Evolutionary conservation across 2,797 vertebrate genomes (phyloP), one percentile per base, ranked within the genome.

Genomic region (Scleropages formosus): DNA sequence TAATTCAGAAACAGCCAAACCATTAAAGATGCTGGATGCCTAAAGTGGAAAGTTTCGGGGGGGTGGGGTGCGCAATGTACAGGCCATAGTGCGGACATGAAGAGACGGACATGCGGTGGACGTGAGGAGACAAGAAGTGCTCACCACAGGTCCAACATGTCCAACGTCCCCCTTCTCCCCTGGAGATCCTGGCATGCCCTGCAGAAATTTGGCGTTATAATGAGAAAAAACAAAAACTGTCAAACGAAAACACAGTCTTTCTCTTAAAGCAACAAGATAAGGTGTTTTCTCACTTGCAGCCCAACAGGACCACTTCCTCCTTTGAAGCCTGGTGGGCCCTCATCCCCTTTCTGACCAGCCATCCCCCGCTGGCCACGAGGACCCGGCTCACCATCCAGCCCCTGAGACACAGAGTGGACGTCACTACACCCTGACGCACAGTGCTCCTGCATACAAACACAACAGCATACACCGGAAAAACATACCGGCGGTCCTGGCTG

Each of bases 281-380:
- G 31, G 31, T 39, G 2, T 39, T 31, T 6, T 64, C 72, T 49
- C 62, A 96, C 96, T 93, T 97, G 96, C 46, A 95, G 87, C 75
- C 96, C 96, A 65, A 83, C 75, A 22, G 95, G 92, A 4, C 96
- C 96, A 4, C 79, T 81, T 49, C 83, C 75, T 10, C 96, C 95
- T 70, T 91, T 89, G 66, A 93, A 93, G 44, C 96, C 96, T 74
- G 93, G 88, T 0, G 73, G 39, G 65, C 96, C 96, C 78, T 98
- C 96, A 51, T 98, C 95, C 78, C 96, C 96, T 83, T 98, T 98
- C 58, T 91, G 91, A 0, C 96, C 96, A 0, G 92, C 90, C 92
- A 96, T 94, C 31, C 96, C 96, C 75, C 95, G 94, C 82, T 96
- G 94, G 53, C 96, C 96, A 10, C 93, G 91, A 49, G 91, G 94